These are phyloP conservation scores for Pseudorectes ferrugineus DNA, from an alignment of 2,113 vertebrate species.

Conservation along the genomic window DNA sequence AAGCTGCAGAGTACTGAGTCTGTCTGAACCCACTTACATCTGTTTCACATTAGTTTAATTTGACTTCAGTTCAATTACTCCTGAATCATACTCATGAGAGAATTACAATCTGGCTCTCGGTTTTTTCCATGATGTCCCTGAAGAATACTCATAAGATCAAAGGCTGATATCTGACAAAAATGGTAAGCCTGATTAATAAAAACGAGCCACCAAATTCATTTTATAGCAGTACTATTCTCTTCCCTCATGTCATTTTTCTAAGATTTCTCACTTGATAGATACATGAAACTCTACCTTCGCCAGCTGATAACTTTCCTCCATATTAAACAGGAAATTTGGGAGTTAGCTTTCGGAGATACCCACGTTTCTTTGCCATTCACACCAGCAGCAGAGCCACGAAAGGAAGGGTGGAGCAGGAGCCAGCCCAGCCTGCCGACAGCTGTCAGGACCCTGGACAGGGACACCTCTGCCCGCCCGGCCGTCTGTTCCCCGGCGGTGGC, in stretches of 20 bases:
- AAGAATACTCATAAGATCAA: conserved; percentile 30
- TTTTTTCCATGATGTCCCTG: neutral
- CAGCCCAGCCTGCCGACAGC: rapidly evolving
- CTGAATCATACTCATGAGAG: conserved; percentile 9
- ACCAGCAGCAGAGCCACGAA: neutral
- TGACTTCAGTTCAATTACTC: conserved; percentile 48
- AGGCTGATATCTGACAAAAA: conserved; percentile 29
- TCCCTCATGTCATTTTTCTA: neutral
- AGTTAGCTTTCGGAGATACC: neutral
- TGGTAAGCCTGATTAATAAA: conserved; percentile 26
- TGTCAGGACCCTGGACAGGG: conserved; percentile 73
- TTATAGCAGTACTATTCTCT: neutral
- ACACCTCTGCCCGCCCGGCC: rapidly evolving
- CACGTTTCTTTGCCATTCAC: neutral
- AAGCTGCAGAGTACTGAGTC: neutral
- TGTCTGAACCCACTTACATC: conserved; percentile 20
- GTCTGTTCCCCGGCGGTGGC: rapidly evolving
- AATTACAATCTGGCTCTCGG: conserved; percentile 5
- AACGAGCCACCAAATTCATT: neutral
- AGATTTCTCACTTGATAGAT: neutral
- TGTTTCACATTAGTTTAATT: conserved; percentile 46
- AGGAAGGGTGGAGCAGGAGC: neutral
- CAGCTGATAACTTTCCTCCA: neutral
- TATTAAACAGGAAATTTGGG: conserved; percentile 18
- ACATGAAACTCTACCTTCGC: neutral